Conservation (phyloP, 2,888 invertebrate genomes). For the Mesopsocus fuscifrons region DNA sequence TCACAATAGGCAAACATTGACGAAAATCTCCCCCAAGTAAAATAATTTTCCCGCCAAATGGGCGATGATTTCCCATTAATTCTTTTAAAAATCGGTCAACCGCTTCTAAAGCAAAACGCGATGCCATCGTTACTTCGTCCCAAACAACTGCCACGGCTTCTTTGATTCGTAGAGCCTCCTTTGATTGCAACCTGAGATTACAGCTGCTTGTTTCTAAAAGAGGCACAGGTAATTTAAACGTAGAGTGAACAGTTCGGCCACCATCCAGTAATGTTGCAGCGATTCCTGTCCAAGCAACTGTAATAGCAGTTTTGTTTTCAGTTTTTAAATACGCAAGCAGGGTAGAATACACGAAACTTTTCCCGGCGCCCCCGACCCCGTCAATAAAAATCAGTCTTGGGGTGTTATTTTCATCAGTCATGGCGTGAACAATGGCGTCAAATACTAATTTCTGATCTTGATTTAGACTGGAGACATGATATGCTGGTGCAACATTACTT, state of each 20-base stretch:
- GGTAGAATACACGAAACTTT: conserved; percentile 19
- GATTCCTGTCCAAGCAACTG: conserved; percentile 17
- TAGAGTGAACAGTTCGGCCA: no score
- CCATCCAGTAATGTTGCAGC: conserved; percentile 19
- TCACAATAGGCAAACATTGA: conserved; percentile 11
- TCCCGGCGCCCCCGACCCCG: conserved; percentile 23
- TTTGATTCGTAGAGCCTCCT: conserved; percentile 14
- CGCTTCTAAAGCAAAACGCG: conserved; percentile 15
- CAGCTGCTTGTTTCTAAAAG: background rate
- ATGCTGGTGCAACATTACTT: no score
- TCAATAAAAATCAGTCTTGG: conserved; percentile 19
- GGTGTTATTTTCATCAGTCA: conserved; percentile 10
- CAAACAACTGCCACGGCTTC: conserved; percentile 15
- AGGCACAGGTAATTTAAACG: conserved; percentile 17
- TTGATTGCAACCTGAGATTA: conserved; percentile 15
- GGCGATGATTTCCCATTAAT: conserved; percentile 16
- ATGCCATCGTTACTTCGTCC: conserved; percentile 18
- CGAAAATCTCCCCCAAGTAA: conserved; percentile 14
- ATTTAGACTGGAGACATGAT: no score
- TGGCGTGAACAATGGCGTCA: conserved; percentile 12
- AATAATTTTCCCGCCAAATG: conserved; percentile 17
- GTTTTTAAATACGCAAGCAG: conserved; percentile 10
- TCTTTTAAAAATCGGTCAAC: conserved; percentile 17
- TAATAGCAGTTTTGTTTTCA: conserved; percentile 11
- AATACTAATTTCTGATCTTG: conserved; percentile 15